A percentile compares a stretch with the other conserved stretches of the same genome.
Conservation (phyloP, 2,113 vertebrate genomes). For the Syngnathus floridae region DNA sequence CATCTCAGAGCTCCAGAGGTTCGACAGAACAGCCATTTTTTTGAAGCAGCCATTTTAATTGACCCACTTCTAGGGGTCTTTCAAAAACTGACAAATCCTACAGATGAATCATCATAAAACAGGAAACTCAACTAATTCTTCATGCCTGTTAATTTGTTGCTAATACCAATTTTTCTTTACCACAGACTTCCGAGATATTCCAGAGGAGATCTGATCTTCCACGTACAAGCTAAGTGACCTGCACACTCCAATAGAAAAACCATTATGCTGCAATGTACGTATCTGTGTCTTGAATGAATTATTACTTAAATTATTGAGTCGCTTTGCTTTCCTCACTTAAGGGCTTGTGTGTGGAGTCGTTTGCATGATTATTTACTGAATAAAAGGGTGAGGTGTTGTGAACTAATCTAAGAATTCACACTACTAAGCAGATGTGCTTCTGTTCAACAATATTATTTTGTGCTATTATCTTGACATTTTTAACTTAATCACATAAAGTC, state of each 20-base stretch:
- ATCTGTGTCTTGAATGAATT: neutral
- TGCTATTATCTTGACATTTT: neutral
- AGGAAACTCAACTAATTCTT: too few relatives aligned
- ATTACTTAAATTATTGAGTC: slow-evolving; percentile 12
- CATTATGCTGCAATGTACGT: neutral
- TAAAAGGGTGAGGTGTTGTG: slow-evolving; percentile 33
- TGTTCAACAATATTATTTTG: neutral
- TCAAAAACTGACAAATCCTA: too few relatives aligned
- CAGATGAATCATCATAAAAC: too few relatives aligned
- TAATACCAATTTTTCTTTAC: slow-evolving; percentile 33
- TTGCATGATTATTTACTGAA: slow-evolving; percentile 19
- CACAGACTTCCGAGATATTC: slow-evolving; percentile 83
- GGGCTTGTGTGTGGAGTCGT: slow-evolving; percentile 27
- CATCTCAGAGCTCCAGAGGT: slow-evolving; percentile 49
- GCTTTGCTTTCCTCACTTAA: slow-evolving; percentile 27
- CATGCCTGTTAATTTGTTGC: neutral
- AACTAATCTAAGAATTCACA: neutral
- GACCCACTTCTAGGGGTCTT: too few relatives aligned
- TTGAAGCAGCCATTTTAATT: too few relatives aligned
- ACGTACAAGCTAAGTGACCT: neutral
- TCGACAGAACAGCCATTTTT: neutral
- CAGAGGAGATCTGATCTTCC: slow-evolving; percentile 70
- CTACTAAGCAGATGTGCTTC: neutral
- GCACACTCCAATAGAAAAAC: neutral
- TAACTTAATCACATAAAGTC: neutral